Evolutionary conservation across 2,113 vertebrate genomes (phyloP).

Genomic region (Zosterops pallidus): DNA sequence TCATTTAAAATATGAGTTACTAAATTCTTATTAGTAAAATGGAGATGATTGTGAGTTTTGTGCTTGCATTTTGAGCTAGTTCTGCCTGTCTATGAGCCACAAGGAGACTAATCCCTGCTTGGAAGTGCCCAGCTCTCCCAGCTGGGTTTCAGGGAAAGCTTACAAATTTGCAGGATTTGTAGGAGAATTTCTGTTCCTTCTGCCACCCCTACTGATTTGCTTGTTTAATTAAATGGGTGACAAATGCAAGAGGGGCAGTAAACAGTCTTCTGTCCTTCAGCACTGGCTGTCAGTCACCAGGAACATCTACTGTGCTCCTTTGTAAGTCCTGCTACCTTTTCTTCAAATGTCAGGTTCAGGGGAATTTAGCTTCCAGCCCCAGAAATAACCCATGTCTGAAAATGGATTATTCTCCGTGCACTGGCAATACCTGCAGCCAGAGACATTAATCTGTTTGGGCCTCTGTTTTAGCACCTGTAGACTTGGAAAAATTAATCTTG

Average conservation of each 20-base stretch:
- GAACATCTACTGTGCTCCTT: not conserved
- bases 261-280: not conserved
- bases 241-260: not conserved
- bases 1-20: not conserved
- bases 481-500: not conserved
- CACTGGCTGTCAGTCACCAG: not conserved
- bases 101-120: not conserved
- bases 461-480: not conserved
- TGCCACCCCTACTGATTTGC: not conserved
- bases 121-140: not conserved
- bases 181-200: not conserved
- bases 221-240: not conserved
- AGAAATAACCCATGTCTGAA: not conserved
- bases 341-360: not conserved
- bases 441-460: not conserved
- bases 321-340: not conserved
- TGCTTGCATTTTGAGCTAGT: not conserved
- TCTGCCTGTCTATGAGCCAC: not conserved
- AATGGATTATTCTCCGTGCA: not conserved
- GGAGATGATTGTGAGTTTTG: not conserved
- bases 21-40: not conserved
- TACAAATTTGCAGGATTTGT: not conserved
- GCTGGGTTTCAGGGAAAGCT: not conserved
- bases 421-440: not conserved
- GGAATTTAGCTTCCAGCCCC: not conserved